Evolutionary conservation across 2,888 invertebrate genomes (phyloP), one percentile per base, ranked within the genome.

Genomic region (Listrodromus nycthemerus): DNA sequence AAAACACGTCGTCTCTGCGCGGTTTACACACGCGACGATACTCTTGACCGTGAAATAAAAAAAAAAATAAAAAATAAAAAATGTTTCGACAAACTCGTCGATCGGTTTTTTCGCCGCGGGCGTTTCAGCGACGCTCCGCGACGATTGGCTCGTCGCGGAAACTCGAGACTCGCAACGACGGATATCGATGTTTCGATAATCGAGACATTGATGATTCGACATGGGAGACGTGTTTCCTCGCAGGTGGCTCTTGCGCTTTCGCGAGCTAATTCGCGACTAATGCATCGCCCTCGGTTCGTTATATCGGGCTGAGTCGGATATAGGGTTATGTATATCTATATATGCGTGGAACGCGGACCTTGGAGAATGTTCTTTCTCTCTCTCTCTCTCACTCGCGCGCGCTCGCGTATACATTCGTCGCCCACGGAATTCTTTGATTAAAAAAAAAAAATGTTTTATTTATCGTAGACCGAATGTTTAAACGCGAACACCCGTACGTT

Each of bases 131-230:
- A 41, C 13, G 41, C 10, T 41, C 41, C 5, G 3, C 41, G 41
- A 41, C 13, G 13, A 41, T 41, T 41, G 41, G 52, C 19, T 55
- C 27, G 33, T 30, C 7, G 52, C 52, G 50, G 48, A 16, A 61
- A 37, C 19, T 71, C 74, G 50, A 71, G 52, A 82, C 73, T 82
- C 78, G 50, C 55, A 74, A 63, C 5, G 19, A 33, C 50, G 30
- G 7, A 13, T 33, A 41, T 41, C 13, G 13, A 41, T 41, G 41
- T 41, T 41, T 63, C 37, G 30, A 65, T 45, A 30, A 45, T 37
- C 63, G 48, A 67, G 69, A 13, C 66, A 37, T 74, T 45, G 77
- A 83, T 83, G 80, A 80, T 80, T 77, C 73, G 27, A 58, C 45
- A 41, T 52, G 27, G 50, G 45, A 50, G n/a, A 63, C 10, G 61